phyloP scores from a whole-genome alignment of 2,888 invertebrate species.

The Hirtodrosophila cameraria region DNA sequence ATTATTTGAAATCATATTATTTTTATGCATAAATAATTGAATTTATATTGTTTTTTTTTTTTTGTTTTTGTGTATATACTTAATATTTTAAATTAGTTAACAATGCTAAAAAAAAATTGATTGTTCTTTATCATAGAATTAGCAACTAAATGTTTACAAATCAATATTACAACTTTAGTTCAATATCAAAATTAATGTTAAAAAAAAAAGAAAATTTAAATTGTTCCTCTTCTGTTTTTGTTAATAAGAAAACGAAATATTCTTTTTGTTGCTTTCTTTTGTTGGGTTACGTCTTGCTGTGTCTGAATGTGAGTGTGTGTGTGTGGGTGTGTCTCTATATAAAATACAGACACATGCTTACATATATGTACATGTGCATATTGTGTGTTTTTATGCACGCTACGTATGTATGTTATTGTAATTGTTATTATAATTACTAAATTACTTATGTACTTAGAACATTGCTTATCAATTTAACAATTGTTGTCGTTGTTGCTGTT shows the following conservation, averaged over 20 bases:
- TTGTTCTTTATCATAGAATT: slow-evolving; percentile 24
- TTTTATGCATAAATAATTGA: slow-evolving; percentile 19
- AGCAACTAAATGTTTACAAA: slow-evolving; percentile 40
- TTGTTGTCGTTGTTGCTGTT: slow-evolving; percentile 36
- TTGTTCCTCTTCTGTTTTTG: background rate
- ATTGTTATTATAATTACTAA: slow-evolving; percentile 14
- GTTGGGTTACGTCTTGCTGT: slow-evolving; percentile 9
- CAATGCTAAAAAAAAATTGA: slow-evolving; percentile 54
- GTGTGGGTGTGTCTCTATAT: slow-evolving; percentile 5
- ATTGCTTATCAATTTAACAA: slow-evolving; percentile 64
- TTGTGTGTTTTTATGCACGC: slow-evolving; percentile 22
- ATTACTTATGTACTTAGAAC: slow-evolving; percentile 52
- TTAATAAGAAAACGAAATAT: slow-evolving; percentile 48
- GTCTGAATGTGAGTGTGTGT: slow-evolving; percentile 5
- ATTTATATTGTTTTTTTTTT: slow-evolving; percentile 33
- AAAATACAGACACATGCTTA: slow-evolving; percentile 23
- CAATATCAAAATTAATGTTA: slow-evolving; percentile 31
- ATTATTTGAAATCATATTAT: too few relatives aligned
- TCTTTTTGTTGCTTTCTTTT: slow-evolving; percentile 28
- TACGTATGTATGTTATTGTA: slow-evolving; percentile 33
- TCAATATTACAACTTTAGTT: slow-evolving; percentile 40
- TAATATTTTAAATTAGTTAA: slow-evolving; percentile 68
- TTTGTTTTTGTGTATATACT: slow-evolving; percentile 19
- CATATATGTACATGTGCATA: slow-evolving; percentile 23
- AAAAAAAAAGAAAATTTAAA: slow-evolving; percentile 17